These are phyloP conservation scores for Beris morrisii DNA, from an alignment of 2,888 invertebrate species.

Conservation along the genomic window DNA sequence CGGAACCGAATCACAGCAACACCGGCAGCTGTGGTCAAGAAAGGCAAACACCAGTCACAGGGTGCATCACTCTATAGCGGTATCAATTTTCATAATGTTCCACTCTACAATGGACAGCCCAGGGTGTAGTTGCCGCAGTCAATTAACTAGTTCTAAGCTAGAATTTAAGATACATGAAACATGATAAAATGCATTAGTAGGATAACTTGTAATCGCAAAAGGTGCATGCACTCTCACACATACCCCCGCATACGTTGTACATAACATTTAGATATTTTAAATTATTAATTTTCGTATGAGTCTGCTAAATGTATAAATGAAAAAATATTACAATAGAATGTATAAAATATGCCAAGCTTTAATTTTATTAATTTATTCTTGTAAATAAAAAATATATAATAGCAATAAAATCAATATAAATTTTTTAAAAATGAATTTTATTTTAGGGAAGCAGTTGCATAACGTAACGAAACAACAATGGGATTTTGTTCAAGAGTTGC, in stretches of 20 bases:
- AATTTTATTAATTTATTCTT: slow-evolving; percentile 30
- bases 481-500: too few relatives aligned
- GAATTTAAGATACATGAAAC: slow-evolving; percentile 9
- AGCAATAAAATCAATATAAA: slow-evolving; percentile 23
- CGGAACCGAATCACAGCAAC: slow-evolving; percentile 45
- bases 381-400: slow-evolving; percentile 9
- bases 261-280: slow-evolving; percentile 15
- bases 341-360: slow-evolving; percentile 21
- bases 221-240: slow-evolving; percentile 20
- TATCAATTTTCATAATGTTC: slow-evolving; percentile 55
- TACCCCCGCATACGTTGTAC: slow-evolving; percentile 4
- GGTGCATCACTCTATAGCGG: slow-evolving; percentile 53
- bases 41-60: slow-evolving; percentile 43
- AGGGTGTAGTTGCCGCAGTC: slow-evolving; percentile 47
- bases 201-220: slow-evolving; percentile 19
- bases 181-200: slow-evolving; percentile 3
- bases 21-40: slow-evolving; percentile 47
- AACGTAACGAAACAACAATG: too few relatives aligned
- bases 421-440: slow-evolving; percentile 1
- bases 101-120: slow-evolving; percentile 49
- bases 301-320: slow-evolving; percentile 16
- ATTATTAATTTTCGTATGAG: slow-evolving; percentile 22
- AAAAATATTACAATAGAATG: slow-evolving; percentile 8
- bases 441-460: too few relatives aligned
- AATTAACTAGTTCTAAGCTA: slow-evolving; percentile 3